Base-by-base conservation (phyloP, 2,888 invertebrate species). In the Cordylochernes scorpioides region DNA sequence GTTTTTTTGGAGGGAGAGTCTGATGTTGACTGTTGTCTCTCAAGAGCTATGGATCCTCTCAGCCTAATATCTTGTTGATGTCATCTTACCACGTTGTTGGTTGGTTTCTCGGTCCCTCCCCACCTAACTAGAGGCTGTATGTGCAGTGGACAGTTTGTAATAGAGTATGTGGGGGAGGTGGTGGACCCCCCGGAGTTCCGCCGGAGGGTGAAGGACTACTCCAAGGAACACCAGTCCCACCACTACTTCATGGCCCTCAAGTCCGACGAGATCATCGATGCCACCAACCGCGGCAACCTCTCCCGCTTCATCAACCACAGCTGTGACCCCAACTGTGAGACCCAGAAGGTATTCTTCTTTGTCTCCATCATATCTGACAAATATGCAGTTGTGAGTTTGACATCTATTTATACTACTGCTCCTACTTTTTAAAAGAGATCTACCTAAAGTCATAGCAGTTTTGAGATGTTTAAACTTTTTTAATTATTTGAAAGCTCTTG, bases 161-260 rank as follows among this genome's bases (percentile, higher is more conserved):
- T 94, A 68, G 97, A 99, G 52, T 99, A 97, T 51, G 77, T 97
- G 1, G 97, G 97, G 1, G 97, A 99, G 59, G 86, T 99, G 1
- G 59, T 94, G 6, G 74, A 82, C 52, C 71, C 71, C 27, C 69
- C 71, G n/a, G 77, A 80, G 51, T 91, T 94, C 55, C 72, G 74
- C 48, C 65, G 68, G 30, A 64, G 94, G 5, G 75, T 80, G 1
- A 71, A 73, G 45, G 65, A 70, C 25, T 94, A 94, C 53, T 77
- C 82, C 0, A 69, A 72, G 42, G 74, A 75, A 34, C 78, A 80
- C 51, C 75, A 75, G 49, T 63, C 68, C 18, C 94, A 97, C 54
- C 84, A 84, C 52, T 97, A 94, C 54, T 91, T 94, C 52, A 94
- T 97, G 91, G 75, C 88, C 0, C 57, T 94, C 25, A 71, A 82